Base-by-base conservation (phyloP, 2,888 invertebrate genomes). In the Cataglyphis albicans region DNA sequence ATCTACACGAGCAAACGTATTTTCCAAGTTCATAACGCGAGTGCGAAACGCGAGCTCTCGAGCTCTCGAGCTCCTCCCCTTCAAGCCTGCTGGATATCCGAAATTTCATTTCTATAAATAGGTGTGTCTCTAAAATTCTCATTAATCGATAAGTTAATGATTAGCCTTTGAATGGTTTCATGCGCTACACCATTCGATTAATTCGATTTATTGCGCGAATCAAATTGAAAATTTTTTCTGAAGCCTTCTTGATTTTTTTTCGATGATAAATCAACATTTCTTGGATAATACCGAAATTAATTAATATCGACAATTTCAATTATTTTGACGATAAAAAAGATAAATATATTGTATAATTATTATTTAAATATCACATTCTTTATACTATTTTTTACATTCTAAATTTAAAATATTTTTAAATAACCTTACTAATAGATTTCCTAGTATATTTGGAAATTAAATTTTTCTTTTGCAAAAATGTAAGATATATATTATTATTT, bases 1-100 rank as follows among this genome's bases (percentile, higher is more conserved):
- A 82, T 82, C 85, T 82, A 67, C 74, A 85, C 86, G 84, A 87
- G 84, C 63, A 76, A 89, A 82, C 84, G 82, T 74, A 84, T 87
- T 80, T 83, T 75, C 72, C 52, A 73, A 63, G 74, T 72, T 82
- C 7, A 3, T 44, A 41, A 35, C 35, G 61, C 35, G 61, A 59
- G 29, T 52, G 29, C 25, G 74, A 25, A 41, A 63, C 21, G 15
- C n/a, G 15, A 74, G 52, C 21, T 21, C 55, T 61, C 72, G 21
- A 63, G 29, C 21, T 44, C 57, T 75, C 64, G 32, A 75, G 48
- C 48, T 52, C n/a, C 7, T 52, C 2, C n/a, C n/a, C 18, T 64
- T 3, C 29, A 15, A 44, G 6, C 3, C 32, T 21, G 18, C 44
- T 25, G 9, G 55, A 65, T 41, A 75, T 65, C 15, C 3, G 32